Percentiles rank a stretch among this genome's conserved stretches.
Conservation (phyloP, 2,113 vertebrate genomes). For the Dasyornis broadbenti region DNA sequence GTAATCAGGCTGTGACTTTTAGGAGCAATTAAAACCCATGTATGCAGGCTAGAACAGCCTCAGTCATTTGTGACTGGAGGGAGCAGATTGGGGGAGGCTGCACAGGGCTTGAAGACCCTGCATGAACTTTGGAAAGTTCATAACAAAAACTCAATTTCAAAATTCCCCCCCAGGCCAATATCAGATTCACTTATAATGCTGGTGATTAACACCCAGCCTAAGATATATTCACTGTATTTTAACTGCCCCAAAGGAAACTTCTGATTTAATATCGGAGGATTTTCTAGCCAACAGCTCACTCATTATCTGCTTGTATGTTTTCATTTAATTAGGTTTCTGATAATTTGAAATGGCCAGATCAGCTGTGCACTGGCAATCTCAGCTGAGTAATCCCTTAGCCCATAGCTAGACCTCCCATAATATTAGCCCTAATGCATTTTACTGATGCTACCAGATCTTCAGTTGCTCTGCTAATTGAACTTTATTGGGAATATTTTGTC, state of each 20-base stretch:
- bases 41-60: background rate
- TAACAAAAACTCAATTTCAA: background rate
- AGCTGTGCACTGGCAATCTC: conserved; percentile 10
- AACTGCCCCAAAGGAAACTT: conserved; percentile 37
- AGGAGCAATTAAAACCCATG: background rate
- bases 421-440: background rate
- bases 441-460: background rate
- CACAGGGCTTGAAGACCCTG: background rate
- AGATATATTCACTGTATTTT: conserved; percentile 1
- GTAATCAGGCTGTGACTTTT: background rate
- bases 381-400: conserved; percentile 6
- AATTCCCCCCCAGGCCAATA: background rate
- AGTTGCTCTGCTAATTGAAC: background rate
- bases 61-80: background rate
- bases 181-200: background rate
- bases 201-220: conserved; percentile 27
- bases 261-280: conserved; percentile 23
- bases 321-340: conserved; percentile 45
- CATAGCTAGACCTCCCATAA: conserved; percentile 7
- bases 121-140: background rate
- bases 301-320: conserved; percentile 9
- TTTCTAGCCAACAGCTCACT: conserved; percentile 25
- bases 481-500: background rate
- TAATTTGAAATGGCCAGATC: conserved; percentile 23
- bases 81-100: background rate